These are phyloP conservation scores for Mesocricetus auratus DNA, from an alignment of 2,113 vertebrate genomes.

Conservation along the genomic window DNA sequence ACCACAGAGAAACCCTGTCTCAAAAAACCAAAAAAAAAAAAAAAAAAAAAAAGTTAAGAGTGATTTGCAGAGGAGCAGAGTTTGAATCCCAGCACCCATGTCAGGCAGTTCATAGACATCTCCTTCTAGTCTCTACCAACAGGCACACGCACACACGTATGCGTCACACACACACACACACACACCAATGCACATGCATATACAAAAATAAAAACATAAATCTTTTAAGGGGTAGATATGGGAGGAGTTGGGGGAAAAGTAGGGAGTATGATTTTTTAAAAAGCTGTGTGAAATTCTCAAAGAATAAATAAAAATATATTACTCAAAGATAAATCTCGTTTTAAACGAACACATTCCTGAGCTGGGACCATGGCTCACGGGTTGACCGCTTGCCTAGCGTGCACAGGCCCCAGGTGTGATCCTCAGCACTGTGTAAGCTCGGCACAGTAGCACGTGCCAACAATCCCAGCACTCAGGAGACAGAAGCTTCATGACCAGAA, in stretches of 20 bases:
- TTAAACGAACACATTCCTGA: not conserved
- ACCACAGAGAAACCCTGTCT: no score
- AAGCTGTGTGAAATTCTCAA: not conserved
- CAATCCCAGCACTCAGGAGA: not conserved
- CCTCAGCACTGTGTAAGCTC: not conserved
- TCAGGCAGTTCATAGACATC: not conserved
- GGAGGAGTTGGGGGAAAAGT: not conserved
- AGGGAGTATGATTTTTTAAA: not conserved
- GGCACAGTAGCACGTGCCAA: no score
- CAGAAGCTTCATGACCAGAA: not conserved
- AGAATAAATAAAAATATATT: not conserved
- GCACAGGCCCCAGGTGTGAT: not conserved
- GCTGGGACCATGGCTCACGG: not conserved
- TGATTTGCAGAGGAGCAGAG: no score
- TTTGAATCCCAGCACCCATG: not conserved
- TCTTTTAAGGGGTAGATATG: not conserved
- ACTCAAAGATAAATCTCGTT: not conserved
- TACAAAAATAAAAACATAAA: not conserved
- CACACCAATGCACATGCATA: not conserved
- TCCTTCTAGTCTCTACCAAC: not conserved
- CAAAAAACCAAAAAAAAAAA: no score
- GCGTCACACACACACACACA: not conserved
- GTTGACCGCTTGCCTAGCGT: not conserved
- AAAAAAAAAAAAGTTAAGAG: no score
- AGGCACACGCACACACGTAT: no score